A percentile compares a stretch with the other conserved stretches of the same genome.
Conservation (phyloP, 2,113 vertebrate genomes). For the Cheilinus undulatus region DNA sequence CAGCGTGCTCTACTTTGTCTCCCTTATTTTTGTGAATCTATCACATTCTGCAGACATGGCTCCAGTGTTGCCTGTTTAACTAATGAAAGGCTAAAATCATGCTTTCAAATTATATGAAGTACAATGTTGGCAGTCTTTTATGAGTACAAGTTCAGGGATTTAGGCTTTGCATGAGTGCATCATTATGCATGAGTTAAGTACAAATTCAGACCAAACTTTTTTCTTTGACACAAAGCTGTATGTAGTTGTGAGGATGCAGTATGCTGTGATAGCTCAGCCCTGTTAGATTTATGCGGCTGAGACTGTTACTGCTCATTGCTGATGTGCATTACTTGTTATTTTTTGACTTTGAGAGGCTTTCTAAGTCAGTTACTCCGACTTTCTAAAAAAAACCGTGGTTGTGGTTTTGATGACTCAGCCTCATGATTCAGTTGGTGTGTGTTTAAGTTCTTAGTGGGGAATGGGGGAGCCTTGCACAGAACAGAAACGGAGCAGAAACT, state of each 20-base stretch:
- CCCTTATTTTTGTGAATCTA: too few species aligned
- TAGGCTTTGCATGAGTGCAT: too few species aligned
- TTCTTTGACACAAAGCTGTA: background rate
- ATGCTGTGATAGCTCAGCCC: background rate
- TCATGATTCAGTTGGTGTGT: slow-evolving; percentile 35
- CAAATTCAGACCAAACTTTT: background rate
- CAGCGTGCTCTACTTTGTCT: too few species aligned
- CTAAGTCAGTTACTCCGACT: background rate
- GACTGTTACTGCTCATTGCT: background rate
- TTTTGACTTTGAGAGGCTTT: slow-evolving; percentile 4
- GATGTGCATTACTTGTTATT: background rate
- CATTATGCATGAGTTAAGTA: too few species aligned
- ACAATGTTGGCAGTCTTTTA: too few species aligned
- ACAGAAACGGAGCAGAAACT: background rate
- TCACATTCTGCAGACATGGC: too few species aligned
- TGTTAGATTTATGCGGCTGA: background rate
- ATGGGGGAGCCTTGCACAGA: background rate
- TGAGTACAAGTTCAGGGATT: too few species aligned
- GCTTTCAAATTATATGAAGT: too few species aligned
- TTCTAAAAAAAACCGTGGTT: slow-evolving; percentile 34
- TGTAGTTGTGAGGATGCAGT: background rate
- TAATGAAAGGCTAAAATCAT: too few species aligned
- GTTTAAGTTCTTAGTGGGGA: slow-evolving; percentile 20
- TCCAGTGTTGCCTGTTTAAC: too few species aligned
- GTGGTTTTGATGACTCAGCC: slow-evolving; percentile 66